Evolutionary conservation across 2,797 vertebrate genomes (phyloP).

Genomic region (Clarias platycephalus): DNA sequence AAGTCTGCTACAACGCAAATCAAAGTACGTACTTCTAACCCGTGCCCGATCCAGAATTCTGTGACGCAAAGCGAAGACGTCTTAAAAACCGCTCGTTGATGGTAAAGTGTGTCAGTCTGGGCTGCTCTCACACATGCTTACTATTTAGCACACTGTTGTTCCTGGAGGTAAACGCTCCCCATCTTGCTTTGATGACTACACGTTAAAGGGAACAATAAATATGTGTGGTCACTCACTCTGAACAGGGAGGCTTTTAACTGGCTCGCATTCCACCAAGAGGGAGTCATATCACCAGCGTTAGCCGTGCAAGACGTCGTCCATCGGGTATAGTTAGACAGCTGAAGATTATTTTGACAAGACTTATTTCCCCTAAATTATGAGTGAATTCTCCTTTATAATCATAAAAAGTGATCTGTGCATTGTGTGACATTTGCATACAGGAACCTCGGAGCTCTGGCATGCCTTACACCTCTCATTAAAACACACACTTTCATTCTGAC

Average conservation of each 20-base stretch:
- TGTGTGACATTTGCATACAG: slow-evolving; percentile 20
- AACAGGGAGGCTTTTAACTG: slow-evolving; percentile 53
- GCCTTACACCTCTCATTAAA: slow-evolving; percentile 26
- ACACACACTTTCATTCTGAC: slow-evolving; percentile 51
- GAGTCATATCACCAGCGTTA: neutral
- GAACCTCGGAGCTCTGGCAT: slow-evolving; percentile 6
- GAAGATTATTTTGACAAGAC: neutral
- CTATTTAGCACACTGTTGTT: slow-evolving; percentile 65
- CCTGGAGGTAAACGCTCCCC: slow-evolving; percentile 65
- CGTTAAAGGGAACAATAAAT: slow-evolving; percentile 73
- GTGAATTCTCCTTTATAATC: neutral
- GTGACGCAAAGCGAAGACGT: slow-evolving; percentile 21
- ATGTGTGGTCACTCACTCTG: slow-evolving; percentile 65
- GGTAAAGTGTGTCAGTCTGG: slow-evolving; percentile 19
- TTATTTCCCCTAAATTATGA: neutral
- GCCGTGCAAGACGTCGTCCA: neutral
- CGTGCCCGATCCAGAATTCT: neutral
- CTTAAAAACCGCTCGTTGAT: slow-evolving; percentile 9
- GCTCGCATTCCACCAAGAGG: slow-evolving; percentile 30
- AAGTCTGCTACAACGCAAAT: neutral
- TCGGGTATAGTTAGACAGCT: neutral
- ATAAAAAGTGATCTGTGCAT: neutral
- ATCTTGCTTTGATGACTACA: slow-evolving; percentile 71
- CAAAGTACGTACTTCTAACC: neutral
- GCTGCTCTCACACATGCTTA: slow-evolving; percentile 55